A percentile compares a stretch with the other conserved stretches of the same genome.
Evolutionary conservation across 2,113 vertebrate genomes (phyloP).

Genomic region (Nanorana parkeri): DNA sequence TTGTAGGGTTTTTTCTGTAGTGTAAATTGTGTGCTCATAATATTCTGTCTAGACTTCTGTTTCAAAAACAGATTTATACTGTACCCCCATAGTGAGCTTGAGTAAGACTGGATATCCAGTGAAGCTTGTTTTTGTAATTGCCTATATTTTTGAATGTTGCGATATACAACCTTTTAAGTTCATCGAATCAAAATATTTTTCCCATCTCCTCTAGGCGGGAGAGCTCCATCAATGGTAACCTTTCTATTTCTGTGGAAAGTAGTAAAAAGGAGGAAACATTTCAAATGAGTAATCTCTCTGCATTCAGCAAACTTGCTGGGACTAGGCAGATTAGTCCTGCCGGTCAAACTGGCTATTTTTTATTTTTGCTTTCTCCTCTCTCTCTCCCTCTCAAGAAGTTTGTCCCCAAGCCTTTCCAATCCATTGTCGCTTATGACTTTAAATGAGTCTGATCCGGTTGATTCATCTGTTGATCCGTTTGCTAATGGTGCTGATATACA

Average conservation of each 20-base stretch:
- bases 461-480: slow-evolving; percentile 79
- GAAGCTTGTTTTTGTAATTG: no score
- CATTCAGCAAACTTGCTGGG: slow-evolving; percentile 89
- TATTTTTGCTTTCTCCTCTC: neutral
- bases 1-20: no score
- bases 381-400: slow-evolving; percentile 73
- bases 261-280: slow-evolving; percentile 78
- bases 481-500: slow-evolving; percentile 89
- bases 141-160: no score
- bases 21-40: no score
- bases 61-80: no score
- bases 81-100: no score
- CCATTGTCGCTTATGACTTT: slow-evolving; percentile 84
- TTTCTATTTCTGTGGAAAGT: slow-evolving; percentile 77
- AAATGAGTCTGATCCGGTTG: slow-evolving; percentile 67
- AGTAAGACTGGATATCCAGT: no score
- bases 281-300: slow-evolving; percentile 93
- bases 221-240: slow-evolving; percentile 68
- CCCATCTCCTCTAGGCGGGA: slow-evolving; percentile 73
- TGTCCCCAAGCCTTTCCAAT: slow-evolving; percentile 87
- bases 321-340: slow-evolving; percentile 87
- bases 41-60: no score
- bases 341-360: slow-evolving; percentile 80
- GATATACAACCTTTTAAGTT: no score
- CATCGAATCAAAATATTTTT: no score